Evolutionary conservation across 2,888 invertebrate species (phyloP).

Genomic region (Salticus scenicus): DNA sequence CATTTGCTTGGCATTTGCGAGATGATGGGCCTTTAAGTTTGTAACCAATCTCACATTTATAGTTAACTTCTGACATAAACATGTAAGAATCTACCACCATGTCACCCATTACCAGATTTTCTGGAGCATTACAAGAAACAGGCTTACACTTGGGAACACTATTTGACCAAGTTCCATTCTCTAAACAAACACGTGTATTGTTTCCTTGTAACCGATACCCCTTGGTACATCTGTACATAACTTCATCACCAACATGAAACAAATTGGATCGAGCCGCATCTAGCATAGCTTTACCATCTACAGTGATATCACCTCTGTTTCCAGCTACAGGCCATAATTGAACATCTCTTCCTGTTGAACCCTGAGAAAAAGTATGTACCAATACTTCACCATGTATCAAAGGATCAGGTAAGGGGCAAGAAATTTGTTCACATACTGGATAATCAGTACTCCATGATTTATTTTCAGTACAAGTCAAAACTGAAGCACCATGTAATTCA

Average conservation of each 20-base stretch:
- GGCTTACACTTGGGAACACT: conserved; percentile 72
- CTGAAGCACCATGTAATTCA: conserved; percentile 52
- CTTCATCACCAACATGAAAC: conserved; percentile 66
- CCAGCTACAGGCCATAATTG: conserved; percentile 39
- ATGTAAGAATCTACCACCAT: conserved; percentile 36
- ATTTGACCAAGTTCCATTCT: conserved; percentile 74
- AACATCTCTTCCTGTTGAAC: conserved; percentile 46
- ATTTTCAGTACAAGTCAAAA: conserved; percentile 49
- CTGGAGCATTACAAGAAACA: conserved; percentile 51
- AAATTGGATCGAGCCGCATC: conserved; percentile 67
- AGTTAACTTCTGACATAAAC: conserved; percentile 61
- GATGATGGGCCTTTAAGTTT: conserved; percentile 56
- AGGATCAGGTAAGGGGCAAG: conserved; percentile 61
- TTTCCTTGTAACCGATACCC: conserved; percentile 72
- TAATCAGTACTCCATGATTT: conserved; percentile 45
- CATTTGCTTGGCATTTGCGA: conserved; percentile 55
- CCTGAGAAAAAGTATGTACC: conserved; percentile 60
- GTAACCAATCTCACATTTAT: conserved; percentile 70
- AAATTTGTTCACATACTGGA: conserved; percentile 62
- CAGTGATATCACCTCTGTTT: conserved; percentile 64
- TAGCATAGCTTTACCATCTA: conserved; percentile 66
- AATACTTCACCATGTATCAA: conserved; percentile 57
- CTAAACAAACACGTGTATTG: conserved; percentile 71
- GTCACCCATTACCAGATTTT: conserved; percentile 56
- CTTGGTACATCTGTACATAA: conserved; percentile 72